These are phyloP conservation scores for Anguilla rostrata DNA, from an alignment of 2,113 vertebrate genomes.

Conservation along the genomic window DNA sequence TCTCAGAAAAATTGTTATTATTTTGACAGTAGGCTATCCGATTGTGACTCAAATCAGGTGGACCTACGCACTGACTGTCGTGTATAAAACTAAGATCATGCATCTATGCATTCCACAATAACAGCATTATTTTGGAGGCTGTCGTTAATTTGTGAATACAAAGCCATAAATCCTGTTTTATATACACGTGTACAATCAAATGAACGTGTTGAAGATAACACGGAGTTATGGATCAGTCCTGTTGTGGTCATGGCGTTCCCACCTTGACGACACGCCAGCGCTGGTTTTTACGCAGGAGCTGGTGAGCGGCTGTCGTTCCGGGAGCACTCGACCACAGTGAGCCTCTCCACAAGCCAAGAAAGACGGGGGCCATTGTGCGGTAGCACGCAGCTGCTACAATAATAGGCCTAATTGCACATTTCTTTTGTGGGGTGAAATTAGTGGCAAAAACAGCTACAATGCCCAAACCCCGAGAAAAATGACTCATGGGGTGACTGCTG, in stretches of 20 bases:
- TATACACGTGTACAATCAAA: background rate
- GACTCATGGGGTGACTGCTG: conserved; percentile 80
- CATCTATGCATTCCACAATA: background rate
- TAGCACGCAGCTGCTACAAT: conserved; percentile 91
- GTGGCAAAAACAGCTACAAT: conserved; percentile 90
- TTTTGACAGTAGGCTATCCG: background rate
- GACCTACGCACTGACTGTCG: background rate
- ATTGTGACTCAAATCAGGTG: background rate
- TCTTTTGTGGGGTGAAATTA: conserved; percentile 90
- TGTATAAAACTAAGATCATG: background rate
- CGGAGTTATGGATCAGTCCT: background rate
- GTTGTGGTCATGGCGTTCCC: background rate
- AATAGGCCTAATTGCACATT: conserved; percentile 95
- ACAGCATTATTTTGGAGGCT: background rate
- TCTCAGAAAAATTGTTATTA: background rate
- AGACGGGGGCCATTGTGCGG: conserved; percentile 73
- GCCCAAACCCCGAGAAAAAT: conserved; percentile 81
- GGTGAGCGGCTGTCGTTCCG: conserved; percentile 48
- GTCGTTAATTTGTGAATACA: background rate
- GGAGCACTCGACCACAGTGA: conserved; percentile 73
- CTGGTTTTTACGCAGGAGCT: conserved; percentile 55
- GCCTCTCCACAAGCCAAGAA: conserved; percentile 60
- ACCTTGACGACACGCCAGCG: background rate
- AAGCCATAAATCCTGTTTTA: background rate
- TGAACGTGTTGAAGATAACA: background rate